Conservation (phyloP, 1,140 invertebrate genomes). For the Drosophila grimshawi region DNA sequence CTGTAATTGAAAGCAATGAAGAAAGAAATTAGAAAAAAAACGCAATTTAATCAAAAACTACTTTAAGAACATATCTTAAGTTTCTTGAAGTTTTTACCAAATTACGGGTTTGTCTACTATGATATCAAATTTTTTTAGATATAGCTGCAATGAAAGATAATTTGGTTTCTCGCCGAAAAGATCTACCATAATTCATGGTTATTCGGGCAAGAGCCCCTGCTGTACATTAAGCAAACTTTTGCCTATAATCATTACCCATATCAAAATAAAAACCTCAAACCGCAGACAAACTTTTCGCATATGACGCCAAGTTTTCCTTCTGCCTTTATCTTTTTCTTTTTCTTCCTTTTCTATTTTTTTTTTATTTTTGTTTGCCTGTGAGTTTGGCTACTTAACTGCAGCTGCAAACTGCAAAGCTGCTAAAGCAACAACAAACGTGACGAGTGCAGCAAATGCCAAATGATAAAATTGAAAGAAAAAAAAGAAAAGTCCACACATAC, state of each 20-base stretch:
- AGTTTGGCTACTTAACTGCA: constrained; percentile 75
- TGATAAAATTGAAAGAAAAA: constrained; percentile 45
- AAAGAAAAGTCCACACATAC: constrained; percentile 17
- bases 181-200: constrained; percentile 54
- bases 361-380: constrained; percentile 28
- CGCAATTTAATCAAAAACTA: too few relatives aligned
- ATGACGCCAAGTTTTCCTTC: constrained; percentile 76
- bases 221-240: constrained; percentile 60
- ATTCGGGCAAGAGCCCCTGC: constrained; percentile 15
- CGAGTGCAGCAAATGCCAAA: constrained; percentile 55
- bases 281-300: constrained; percentile 80
- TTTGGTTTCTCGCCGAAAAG: not conserved
- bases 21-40: too few relatives aligned
- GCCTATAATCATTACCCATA: constrained; percentile 72
- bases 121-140: too few relatives aligned
- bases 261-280: constrained; percentile 68
- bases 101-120: too few relatives aligned
- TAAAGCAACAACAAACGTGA: constrained; percentile 49
- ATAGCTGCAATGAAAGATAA: not conserved
- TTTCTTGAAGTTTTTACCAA: too few relatives aligned
- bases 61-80: too few relatives aligned
- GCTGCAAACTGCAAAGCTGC: constrained; percentile 36
- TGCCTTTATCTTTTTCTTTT: constrained; percentile 34
- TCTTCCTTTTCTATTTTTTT: constrained; percentile 10
- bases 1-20: too few relatives aligned